A percentile compares a stretch with the other conserved stretches of the same genome.
Evolutionary conservation across 1,140 invertebrate species (phyloP).

Genomic region (Drosophila oshimai): DNA sequence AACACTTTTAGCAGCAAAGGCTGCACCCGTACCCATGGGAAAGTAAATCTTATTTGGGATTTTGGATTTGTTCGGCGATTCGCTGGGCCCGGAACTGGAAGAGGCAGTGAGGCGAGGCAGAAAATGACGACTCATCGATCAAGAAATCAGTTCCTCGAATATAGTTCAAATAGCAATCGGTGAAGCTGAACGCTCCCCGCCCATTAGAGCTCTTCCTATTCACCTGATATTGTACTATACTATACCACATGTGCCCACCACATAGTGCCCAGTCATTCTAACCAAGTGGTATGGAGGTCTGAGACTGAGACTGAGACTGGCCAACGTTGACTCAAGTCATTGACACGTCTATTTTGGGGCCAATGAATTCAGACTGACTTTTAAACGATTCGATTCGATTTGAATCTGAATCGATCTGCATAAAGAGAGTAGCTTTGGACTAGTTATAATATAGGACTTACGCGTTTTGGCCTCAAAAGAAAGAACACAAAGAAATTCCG

Average conservation of each 20-base stretch:
- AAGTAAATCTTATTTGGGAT: background rate
- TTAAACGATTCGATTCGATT: background rate
- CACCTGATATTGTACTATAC: background rate
- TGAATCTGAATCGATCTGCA: background rate
- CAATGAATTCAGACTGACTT: slow-evolving; percentile 17
- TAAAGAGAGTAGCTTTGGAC: slow-evolving; percentile 11
- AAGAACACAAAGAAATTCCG: no score
- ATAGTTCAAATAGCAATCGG: slow-evolving; percentile 22
- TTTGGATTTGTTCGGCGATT: background rate
- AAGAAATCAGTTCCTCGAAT: background rate
- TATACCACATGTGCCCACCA: background rate
- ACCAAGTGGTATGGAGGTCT: background rate
- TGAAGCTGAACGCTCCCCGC: slow-evolving; percentile 19
- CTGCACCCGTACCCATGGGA: background rate
- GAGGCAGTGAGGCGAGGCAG: slow-evolving; percentile 26
- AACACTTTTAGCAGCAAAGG: background rate
- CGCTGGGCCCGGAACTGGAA: slow-evolving; percentile 36
- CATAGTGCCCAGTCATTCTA: slow-evolving; percentile 9
- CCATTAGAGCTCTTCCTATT: slow-evolving; percentile 9
- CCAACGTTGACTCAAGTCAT: slow-evolving; percentile 13
- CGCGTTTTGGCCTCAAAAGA: no score
- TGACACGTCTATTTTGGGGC: slow-evolving; percentile 31
- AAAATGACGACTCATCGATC: slow-evolving; percentile 1
- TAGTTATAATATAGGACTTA: background rate
- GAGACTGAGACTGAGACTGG: background rate